phyloP scores from a whole-genome alignment of 1,140 invertebrate species.

The Campodea augens region DNA sequence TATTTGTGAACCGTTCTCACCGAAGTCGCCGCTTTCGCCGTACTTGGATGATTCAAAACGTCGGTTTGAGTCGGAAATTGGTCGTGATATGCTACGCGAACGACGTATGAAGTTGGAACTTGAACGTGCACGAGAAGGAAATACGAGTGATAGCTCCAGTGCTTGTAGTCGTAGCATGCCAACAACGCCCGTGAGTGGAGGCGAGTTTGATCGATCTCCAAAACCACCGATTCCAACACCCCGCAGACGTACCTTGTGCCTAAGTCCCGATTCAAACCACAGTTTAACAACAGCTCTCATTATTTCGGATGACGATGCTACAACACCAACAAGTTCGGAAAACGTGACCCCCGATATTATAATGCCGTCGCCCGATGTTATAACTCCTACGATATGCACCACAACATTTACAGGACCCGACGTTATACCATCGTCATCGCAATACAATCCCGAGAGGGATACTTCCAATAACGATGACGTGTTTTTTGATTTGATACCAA shows the following conservation, averaged over 20 bases:
- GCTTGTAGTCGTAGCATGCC: conserved; percentile 17
- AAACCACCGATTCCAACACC: conserved; percentile 2
- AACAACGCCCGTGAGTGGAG: conserved; percentile 15
- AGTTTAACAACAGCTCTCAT: too few species aligned
- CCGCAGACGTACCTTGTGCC: neutral
- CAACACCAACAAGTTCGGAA: too few species aligned
- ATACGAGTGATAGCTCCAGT: neutral
- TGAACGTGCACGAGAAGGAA: conserved; percentile 18
- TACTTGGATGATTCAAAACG: conserved; percentile 18
- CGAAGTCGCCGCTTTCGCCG: neutral
- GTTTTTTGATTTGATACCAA: too few species aligned
- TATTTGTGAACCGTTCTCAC: neutral
- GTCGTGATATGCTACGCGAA: conserved; percentile 30
- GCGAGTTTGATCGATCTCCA: neutral
- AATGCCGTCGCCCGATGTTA: too few species aligned
- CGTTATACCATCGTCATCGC: too few species aligned
- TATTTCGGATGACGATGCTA: too few species aligned
- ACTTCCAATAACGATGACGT: too few species aligned
- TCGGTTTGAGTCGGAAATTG: conserved; percentile 33
- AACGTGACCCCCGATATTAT: too few species aligned
- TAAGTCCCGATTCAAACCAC: conserved; percentile 12
- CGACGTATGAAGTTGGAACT: conserved; percentile 29
- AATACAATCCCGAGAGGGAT: too few species aligned
- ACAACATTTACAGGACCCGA: too few species aligned
- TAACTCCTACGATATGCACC: too few species aligned